Evolutionary conservation across 1,140 invertebrate species (phyloP).

Genomic region (Temnothorax nylanderi): DNA sequence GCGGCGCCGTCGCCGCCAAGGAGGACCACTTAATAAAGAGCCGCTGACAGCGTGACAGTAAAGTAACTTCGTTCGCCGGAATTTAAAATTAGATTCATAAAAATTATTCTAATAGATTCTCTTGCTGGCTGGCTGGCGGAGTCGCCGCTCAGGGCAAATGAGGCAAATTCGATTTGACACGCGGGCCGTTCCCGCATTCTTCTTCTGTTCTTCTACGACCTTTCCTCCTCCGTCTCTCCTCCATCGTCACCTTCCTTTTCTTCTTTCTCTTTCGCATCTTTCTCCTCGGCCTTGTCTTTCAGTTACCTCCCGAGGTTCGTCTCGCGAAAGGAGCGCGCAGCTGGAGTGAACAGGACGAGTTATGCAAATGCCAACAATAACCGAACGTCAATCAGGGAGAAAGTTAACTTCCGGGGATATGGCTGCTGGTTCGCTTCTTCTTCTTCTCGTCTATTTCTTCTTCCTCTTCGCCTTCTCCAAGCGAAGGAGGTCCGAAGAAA

Average conservation of each 20-base stretch:
- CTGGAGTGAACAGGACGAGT: slow-evolving; percentile 67
- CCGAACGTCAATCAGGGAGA: slow-evolving; percentile 84
- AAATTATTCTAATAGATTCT: slow-evolving; percentile 86
- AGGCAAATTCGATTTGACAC: slow-evolving; percentile 86
- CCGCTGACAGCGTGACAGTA: slow-evolving; percentile 81
- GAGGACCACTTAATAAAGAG: slow-evolving; percentile 80
- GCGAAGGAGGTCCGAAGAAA: slow-evolving; percentile 4
- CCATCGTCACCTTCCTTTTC: slow-evolving; percentile 17
- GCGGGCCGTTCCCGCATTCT: slow-evolving; percentile 75
- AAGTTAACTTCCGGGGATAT: slow-evolving; percentile 79
- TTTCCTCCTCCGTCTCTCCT: slow-evolving; percentile 50
- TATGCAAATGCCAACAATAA: slow-evolving; percentile 84
- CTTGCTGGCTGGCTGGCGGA: slow-evolving; percentile 71
- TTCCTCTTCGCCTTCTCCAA: background rate
- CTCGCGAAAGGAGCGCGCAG: slow-evolving; percentile 55
- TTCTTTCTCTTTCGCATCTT: slow-evolving; percentile 14
- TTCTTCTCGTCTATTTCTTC: background rate
- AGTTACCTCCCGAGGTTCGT: slow-evolving; percentile 66
- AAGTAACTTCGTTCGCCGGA: slow-evolving; percentile 82
- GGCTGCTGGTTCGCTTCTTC: slow-evolving; percentile 60
- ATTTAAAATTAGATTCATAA: slow-evolving; percentile 86
- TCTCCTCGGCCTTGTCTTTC: slow-evolving; percentile 66
- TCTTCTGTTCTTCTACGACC: slow-evolving; percentile 66
- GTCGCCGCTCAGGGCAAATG: slow-evolving; percentile 78
- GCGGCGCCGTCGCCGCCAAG: slow-evolving; percentile 52